Conservation (phyloP, 2,888 invertebrate species). For the Troides aeacus region DNA sequence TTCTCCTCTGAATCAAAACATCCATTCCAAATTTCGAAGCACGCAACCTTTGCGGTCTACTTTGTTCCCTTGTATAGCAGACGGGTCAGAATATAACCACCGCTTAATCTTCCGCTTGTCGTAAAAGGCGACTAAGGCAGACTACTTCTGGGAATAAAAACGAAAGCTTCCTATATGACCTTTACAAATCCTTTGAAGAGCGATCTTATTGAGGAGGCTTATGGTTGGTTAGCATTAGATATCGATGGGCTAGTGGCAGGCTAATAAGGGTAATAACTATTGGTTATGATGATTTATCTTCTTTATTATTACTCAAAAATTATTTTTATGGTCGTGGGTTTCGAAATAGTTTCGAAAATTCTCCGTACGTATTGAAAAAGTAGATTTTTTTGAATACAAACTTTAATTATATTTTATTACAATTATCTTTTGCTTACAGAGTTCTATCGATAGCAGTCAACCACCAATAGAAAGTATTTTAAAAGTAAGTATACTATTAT, state of each 20-base stretch:
- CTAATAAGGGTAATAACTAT: no score
- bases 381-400: neutral
- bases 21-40: neutral
- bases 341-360: neutral
- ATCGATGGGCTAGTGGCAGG: no score
- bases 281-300: no score
- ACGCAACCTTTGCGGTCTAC: neutral
- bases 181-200: no score
- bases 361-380: neutral
- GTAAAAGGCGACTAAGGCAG: no score
- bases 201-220: no score
- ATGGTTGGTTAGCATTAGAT: no score
- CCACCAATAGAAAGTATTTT: constrained; percentile 83
- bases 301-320: no score
- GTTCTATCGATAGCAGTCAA: constrained; percentile 77
- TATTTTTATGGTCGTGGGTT: neutral
- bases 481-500: constrained; percentile 71
- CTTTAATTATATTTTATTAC: neutral
- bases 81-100: no score
- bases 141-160: no score
- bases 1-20: neutral
- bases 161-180: no score
- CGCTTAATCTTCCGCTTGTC: no score
- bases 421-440: constrained; percentile 47
- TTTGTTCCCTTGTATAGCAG: neutral